Evolutionary conservation across 2,888 invertebrate genomes (phyloP), one percentile per base, ranked within the genome.

Genomic region (Drosophila mimica): DNA sequence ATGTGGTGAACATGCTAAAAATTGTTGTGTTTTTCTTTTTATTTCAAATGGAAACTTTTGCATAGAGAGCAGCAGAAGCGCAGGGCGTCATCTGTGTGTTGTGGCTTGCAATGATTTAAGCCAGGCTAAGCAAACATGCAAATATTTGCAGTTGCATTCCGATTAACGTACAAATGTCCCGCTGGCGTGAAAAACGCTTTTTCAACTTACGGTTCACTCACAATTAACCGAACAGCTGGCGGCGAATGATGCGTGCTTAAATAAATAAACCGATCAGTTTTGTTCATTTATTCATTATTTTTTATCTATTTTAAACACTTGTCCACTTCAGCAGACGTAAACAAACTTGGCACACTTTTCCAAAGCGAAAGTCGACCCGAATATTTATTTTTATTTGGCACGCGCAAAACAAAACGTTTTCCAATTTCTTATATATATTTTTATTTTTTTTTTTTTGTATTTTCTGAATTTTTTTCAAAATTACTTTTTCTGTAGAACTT

Each of bases 201-300:
- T 79, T 52, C 58, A 76, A 78, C 78, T 78, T 78, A 78, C 77
- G 58, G n/a, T 33, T 36, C 25, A 36, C 43, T 30, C 56, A 63
- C 48, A 73, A 49, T 60, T 54, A 52, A 54, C 51, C 74, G 17
- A 57, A 59, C 65, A 81, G 68, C 61, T 76, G 80, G 56, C 76
- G 49, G 51, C 67, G 58, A 66, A 30, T 72, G 68, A 66, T 66
- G 62, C 34, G 53, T 36, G 57, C 61, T 65, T 63, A 69, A 75
- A 79, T 53, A 74, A 9, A 36, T 25, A 36, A 54, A 25, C 36
- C 52, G 54, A 57, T 70, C 67, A 33, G 7, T n/a, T 49, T 52
- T 30, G 62, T 62, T 77, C n/a, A 28, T 40, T 36, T 40, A 17
- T 25, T 17, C 4, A 46, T 3, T 20, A 33, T n/a, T 43, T 64